Base-by-base conservation (phyloP, 1,140 invertebrate genomes). In the Lasioglossum albipes region DNA sequence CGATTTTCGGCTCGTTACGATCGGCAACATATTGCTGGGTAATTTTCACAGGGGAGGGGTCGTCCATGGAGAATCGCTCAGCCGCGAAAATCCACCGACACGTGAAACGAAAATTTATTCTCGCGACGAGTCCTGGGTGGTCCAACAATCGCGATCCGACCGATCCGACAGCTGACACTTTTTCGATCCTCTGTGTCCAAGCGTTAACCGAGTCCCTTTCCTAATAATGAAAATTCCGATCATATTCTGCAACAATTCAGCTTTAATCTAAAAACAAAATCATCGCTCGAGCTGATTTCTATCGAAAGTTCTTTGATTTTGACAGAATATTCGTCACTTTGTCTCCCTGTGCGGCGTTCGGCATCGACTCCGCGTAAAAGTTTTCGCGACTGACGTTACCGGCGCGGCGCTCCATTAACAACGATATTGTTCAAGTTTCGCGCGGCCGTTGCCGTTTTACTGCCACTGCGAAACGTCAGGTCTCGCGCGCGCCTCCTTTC, bases 11-110 rank as follows among this genome's bases (percentile, higher is more conserved):
- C 81, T 84, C 69, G 65, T 71, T 75, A 79, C 85, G 88, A 88
- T 87, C 74, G 78, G 83, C 82, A 85, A 90, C 89, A 89, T 90
- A 90, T 90, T 90, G 89, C 77, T 68, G 79, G 83, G 78, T 81
- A 88, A 89, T 89, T 89, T 89, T 86, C 82, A 52, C 16, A 66
- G 61, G 66, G 66, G 41, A 52, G 0, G 76, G 54, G 68, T 72
- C 61, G 54, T 59, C 78, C 80, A 85, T 81, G 73, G 77, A 81
- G 75, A 73, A 64, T 79, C 76, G 81, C 64, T 89, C 84, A 73
- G 41, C 81, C 72, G 86, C 78, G 79, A 86, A 83, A 89, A 82
- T 31, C 73, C 81, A 86, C 36, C 79, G 86, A 84, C 52, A 84
- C 82, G 88, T 89, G 84, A 90, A 90, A 84, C 87, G 70, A 88